Conservation (phyloP, 2,797 vertebrate species). For the Manis javanica region DNA sequence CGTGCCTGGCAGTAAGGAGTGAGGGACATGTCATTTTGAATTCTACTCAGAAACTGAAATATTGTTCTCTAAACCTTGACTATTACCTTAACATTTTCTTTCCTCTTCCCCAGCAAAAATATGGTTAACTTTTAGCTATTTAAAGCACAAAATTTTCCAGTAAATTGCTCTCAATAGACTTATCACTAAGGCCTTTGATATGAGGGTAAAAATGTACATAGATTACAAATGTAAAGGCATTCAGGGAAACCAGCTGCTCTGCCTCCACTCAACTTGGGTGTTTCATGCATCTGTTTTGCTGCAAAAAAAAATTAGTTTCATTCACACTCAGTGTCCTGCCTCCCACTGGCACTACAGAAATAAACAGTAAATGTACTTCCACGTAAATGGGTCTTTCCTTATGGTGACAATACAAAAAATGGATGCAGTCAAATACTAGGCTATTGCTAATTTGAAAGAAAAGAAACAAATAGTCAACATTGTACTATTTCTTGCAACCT, state of each 20-base stretch:
- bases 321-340: neutral
- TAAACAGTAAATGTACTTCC: neutral
- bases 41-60: constrained; percentile 78
- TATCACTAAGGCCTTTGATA: neutral
- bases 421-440: neutral
- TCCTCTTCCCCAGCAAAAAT: constrained; percentile 38
- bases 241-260: neutral
- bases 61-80: constrained; percentile 60
- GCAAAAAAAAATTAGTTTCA: neutral
- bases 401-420: neutral
- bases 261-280: neutral
- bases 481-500: neutral
- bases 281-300: neutral
- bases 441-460: neutral
- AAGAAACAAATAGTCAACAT: neutral
- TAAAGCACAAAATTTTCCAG: constrained; percentile 50
- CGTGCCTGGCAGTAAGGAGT: constrained; percentile 70
- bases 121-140: constrained; percentile 60
- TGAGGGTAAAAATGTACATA: constrained; percentile 23
- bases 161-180: constrained; percentile 55
- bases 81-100: constrained; percentile 52
- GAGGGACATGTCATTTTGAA: constrained; percentile 72
- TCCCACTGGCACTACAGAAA: neutral
- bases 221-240: neutral
- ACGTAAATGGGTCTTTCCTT: neutral